Conservation (phyloP, 2,797 vertebrate species). For the Mycteria americana region DNA sequence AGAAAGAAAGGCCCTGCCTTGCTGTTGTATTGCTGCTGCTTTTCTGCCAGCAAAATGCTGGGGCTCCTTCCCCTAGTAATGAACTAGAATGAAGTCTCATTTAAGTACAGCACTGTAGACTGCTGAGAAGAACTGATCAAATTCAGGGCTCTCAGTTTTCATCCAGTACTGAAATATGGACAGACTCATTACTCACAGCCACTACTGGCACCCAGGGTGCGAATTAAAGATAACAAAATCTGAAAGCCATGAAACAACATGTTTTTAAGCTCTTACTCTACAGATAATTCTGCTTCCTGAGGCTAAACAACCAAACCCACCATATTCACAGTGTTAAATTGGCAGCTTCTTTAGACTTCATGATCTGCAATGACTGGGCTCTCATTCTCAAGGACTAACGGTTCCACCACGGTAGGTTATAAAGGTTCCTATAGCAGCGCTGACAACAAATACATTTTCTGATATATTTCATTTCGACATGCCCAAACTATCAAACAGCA, state of each 20-base stretch:
- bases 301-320: background rate
- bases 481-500: background rate
- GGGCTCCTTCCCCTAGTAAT: background rate
- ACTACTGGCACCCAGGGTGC: background rate
- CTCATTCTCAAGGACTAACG: background rate
- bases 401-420: background rate
- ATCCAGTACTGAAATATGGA: background rate
- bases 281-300: background rate
- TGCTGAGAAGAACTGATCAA: background rate
- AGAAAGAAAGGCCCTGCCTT: background rate
- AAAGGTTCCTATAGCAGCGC: background rate
- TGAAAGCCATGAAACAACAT: rapidly evolving
- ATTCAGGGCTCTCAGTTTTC: background rate
- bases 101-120: background rate
- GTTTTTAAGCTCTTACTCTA: background rate
- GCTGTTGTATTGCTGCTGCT: background rate
- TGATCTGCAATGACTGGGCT: background rate
- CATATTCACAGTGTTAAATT: background rate
- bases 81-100: background rate
- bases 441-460: background rate
- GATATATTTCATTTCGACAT: background rate
- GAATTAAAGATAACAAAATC: background rate
- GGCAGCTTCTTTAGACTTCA: background rate
- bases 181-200: background rate
- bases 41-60: background rate